Evolutionary conservation across 2,888 invertebrate genomes (phyloP).

Genomic region (Pediacus dermestoides): DNA sequence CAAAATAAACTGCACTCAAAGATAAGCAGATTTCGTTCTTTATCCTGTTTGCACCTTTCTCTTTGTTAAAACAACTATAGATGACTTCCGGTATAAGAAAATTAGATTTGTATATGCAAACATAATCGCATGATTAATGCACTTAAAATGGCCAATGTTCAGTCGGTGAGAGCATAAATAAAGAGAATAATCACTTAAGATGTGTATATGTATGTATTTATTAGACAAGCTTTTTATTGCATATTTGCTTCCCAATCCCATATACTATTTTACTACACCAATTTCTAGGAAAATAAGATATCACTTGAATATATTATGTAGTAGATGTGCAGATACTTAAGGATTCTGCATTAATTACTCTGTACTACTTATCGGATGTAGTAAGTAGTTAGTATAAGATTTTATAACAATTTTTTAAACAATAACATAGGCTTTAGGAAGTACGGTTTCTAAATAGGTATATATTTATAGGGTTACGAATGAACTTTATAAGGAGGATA

Average conservation of each 20-base stretch:
- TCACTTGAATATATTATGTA: constrained; percentile 4
- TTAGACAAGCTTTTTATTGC: constrained; percentile 4
- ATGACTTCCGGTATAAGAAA: constrained; percentile 23
- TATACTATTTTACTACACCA: constrained; percentile 4
- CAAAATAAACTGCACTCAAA: constrained; percentile 17
- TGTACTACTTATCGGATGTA: too few relatives aligned
- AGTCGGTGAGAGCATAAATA: constrained; percentile 21
- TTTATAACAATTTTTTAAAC: too few relatives aligned
- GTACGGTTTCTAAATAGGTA: too few relatives aligned
- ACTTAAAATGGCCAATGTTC: constrained; percentile 13
- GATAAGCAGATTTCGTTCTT: constrained; percentile 18
- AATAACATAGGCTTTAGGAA: too few relatives aligned
- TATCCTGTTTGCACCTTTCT: constrained; percentile 21
- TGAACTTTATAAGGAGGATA: too few relatives aligned
- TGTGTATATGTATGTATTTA: constrained; percentile 28
- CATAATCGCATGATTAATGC: constrained; percentile 25
- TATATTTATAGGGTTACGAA: too few relatives aligned
- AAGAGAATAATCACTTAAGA: constrained; percentile 30
- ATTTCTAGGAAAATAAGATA: neutral
- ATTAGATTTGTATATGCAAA: constrained; percentile 26
- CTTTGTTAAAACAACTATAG: constrained; percentile 23
- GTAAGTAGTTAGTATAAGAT: too few relatives aligned
- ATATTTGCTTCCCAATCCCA: neutral
- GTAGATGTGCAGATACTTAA: too few relatives aligned
- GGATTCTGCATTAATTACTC: too few relatives aligned